Base-by-base conservation (phyloP, 2,797 vertebrate species). In the Paratrypauchen microcephalus region DNA sequence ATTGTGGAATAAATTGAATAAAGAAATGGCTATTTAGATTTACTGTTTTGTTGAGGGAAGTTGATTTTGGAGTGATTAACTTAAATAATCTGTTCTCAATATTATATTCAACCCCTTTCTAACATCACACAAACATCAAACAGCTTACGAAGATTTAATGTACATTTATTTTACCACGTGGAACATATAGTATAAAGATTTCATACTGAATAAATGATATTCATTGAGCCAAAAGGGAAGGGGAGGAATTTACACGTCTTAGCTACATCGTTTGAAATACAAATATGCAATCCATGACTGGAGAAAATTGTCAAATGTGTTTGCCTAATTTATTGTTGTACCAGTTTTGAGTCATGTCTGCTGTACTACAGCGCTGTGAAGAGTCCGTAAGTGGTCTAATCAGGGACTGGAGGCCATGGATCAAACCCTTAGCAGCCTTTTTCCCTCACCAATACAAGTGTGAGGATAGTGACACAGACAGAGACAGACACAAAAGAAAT, bases 121-220 rank as follows among this genome's bases (percentile, higher is more conserved):
- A 28, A 65, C 61, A 65, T 82, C 93, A 94, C 87, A 96, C 96
- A 95, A 92, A 87, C 93, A 95, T 96, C 96, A 96, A 96, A 96
- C 93, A 91, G 97, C 95, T 96, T 98, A 97, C 94, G 94, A 98
- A 99, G 97, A 99, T 98, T 99, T 99, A 96, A 99, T 99, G 98
- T 99, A 99, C 98, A 99, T 99, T 99, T 99, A 99, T 99, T 99
- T 99, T 98, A 99, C 97, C 97, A 99, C 97, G 95, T 98, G 97
- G 98, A 99, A 99, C 97, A 99, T 98, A 99, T 97, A 99, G 98
- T 99, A 99, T 99, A 99, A 99, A 99, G 97, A 99, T 99, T 98
- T 99, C 96, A 99, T 99, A 99, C 97, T 98, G 98, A 99, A 99
- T 99, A 99, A 99, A 99, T 99, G 97, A 99, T 98, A 99, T 98